Base-by-base conservation (phyloP, 1,140 invertebrate genomes). In the Drosophila repleta region DNA sequence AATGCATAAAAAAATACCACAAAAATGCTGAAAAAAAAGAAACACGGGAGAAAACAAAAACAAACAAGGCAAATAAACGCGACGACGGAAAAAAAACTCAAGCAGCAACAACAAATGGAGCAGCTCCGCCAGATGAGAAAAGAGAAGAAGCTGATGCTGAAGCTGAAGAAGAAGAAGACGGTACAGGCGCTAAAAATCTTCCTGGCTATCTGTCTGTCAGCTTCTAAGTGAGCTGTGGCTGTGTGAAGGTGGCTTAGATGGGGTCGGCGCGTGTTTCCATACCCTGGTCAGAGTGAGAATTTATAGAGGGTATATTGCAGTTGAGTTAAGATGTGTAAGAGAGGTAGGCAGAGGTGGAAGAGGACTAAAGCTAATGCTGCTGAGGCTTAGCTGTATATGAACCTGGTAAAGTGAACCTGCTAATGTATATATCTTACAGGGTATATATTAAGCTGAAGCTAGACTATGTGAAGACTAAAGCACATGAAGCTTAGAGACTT, bases 1-100 rank as follows among this genome's bases (percentile, higher is more conserved):
- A 88, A 87, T 83, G 72, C 72, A 87, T 61, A 52, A 83, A 75
- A 81, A 81, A 80, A 79, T 55, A 70, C 35, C 45, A 66, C 26
- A 66, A 18, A 29, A 20, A n/a, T 32, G 1, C 4, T n/a, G 17
- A 35, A 49, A 46, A 72, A 51, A 52, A 8, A n/a, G n/a, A n/a
- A n/a, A n/a, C n/a, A n/a, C n/a, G n/a, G n/a, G 39, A 46, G 51
- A 41, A 26, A 24, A 15, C n/a, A 32, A 26, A 64, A 32, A 11
- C 2, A 32, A 55, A 29, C 35, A 65, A 55, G 57, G 70, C 57
- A 66, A 66, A 62, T 32, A 73, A 61, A 53, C 41, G 65, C 48
- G 41, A 24, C 53, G 20, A 32, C 32, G 20, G 56, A 65, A 65
- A 53, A 20, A 56, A 68, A 60, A 55, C 17, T 20, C 7, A 17